Evolutionary conservation across 2,113 vertebrate species (phyloP).

Genomic region (Acinonyx jubatus): DNA sequence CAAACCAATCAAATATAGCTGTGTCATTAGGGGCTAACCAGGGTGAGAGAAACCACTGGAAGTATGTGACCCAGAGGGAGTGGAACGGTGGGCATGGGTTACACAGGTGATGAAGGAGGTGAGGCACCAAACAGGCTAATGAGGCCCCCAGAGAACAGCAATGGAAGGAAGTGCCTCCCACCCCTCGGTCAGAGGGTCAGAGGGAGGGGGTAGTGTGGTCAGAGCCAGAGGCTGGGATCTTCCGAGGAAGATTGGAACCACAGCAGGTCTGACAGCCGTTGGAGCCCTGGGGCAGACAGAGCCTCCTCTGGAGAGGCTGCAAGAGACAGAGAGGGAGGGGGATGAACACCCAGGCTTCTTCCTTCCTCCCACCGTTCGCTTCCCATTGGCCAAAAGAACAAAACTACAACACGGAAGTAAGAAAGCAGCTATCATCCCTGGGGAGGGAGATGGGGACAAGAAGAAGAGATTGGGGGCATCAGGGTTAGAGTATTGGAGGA

Average conservation of each 20-base stretch:
- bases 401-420: neutral
- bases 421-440: neutral
- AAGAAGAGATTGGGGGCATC: neutral
- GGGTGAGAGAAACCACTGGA: neutral
- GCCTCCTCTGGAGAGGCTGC: neutral
- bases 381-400: neutral
- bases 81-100: neutral
- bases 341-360: neutral
- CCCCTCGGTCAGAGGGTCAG: neutral
- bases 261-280: neutral
- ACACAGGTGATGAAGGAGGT: neutral
- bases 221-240: neutral
- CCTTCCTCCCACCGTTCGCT: neutral
- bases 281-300: neutral
- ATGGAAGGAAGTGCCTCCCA: neutral
- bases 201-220: neutral
- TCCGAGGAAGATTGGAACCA: neutral
- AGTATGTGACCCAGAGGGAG: neutral
- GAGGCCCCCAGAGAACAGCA: neutral
- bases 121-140: neutral
- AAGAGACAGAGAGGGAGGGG: neutral
- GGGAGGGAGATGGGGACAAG: too few species aligned
- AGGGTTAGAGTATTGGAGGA: neutral
- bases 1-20: neutral
- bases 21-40: too few species aligned